A percentile compares a stretch with the other conserved stretches of the same genome.
phyloP scores from a whole-genome alignment of 1,140 invertebrate species.

The Aphelenchoides fujianensis region DNA sequence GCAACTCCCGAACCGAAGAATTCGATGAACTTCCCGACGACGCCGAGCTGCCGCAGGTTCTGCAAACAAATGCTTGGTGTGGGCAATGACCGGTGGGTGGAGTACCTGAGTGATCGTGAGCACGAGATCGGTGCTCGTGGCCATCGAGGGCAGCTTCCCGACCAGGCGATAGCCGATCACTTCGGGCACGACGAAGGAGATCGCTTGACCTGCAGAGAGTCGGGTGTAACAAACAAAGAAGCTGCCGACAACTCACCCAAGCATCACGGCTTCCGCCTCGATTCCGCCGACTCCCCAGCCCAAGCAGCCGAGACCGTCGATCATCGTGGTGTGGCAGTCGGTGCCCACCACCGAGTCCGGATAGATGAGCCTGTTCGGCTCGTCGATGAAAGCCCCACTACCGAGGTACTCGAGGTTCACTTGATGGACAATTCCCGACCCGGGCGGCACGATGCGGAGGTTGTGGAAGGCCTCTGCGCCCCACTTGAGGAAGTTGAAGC shows the following conservation, averaged over 20 bases:
- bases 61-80: slow-evolving; percentile 63
- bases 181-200: slow-evolving; percentile 90
- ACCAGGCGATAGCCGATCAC: slow-evolving; percentile 89
- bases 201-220: slow-evolving; percentile 88
- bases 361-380: slow-evolving; percentile 70
- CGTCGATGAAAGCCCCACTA: slow-evolving; percentile 81
- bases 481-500: slow-evolving; percentile 75
- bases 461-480: slow-evolving; percentile 89
- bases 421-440: slow-evolving; percentile 95
- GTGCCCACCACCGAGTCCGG: slow-evolving; percentile 97
- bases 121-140: slow-evolving; percentile 95
- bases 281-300: slow-evolving; percentile 72
- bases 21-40: slow-evolving; percentile 97
- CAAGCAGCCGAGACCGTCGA: slow-evolving; percentile 78
- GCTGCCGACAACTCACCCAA: no score
- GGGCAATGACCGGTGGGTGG: slow-evolving; percentile 19
- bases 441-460: slow-evolving; percentile 94
- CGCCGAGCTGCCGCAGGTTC: slow-evolving; percentile 85
- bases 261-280: slow-evolving; percentile 70
- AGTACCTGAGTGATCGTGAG: slow-evolving; percentile 91
- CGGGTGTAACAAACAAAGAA: no score
- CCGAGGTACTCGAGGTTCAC: slow-evolving; percentile 68
- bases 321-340: slow-evolving; percentile 98
- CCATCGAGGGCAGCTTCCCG: slow-evolving; percentile 76
- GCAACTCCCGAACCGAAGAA: slow-evolving; percentile 90